These are phyloP conservation scores for Saccostrea echinata DNA, from an alignment of 1,140 invertebrate genomes.

Conservation along the genomic window DNA sequence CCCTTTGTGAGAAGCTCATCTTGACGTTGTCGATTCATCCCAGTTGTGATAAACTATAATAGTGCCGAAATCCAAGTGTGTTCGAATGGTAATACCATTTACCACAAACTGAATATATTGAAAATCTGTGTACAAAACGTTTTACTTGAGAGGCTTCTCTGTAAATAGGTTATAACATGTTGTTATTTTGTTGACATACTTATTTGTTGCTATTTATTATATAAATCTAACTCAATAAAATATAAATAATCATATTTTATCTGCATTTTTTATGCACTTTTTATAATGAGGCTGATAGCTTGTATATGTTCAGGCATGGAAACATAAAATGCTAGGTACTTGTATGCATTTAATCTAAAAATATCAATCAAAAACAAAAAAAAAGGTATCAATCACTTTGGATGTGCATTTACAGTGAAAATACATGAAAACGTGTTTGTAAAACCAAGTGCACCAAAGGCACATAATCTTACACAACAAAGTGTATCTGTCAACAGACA, in stretches of 20 bases:
- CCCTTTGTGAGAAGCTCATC: neutral
- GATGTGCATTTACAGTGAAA: too few species aligned
- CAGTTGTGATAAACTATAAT: neutral
- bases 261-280: neutral
- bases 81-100: neutral
- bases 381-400: too few species aligned
- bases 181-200: neutral
- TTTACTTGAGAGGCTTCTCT: neutral
- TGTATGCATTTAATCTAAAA: too few species aligned
- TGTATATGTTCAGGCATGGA: too few species aligned
- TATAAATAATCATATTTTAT: neutral
- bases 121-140: neutral
- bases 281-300: too few species aligned
- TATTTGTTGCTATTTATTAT: conserved; percentile 24
- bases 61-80: conserved; percentile 7
- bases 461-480: neutral
- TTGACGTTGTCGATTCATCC: neutral
- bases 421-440: too few species aligned
- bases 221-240: neutral
- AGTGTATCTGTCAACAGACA: neutral
- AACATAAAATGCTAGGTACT: too few species aligned
- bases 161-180: neutral
- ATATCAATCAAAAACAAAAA: too few species aligned
- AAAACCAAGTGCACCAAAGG: neutral
- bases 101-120: neutral